These are phyloP conservation scores for Neuroscelio doddi DNA, from an alignment of 2,888 invertebrate species.

Conservation along the genomic window DNA sequence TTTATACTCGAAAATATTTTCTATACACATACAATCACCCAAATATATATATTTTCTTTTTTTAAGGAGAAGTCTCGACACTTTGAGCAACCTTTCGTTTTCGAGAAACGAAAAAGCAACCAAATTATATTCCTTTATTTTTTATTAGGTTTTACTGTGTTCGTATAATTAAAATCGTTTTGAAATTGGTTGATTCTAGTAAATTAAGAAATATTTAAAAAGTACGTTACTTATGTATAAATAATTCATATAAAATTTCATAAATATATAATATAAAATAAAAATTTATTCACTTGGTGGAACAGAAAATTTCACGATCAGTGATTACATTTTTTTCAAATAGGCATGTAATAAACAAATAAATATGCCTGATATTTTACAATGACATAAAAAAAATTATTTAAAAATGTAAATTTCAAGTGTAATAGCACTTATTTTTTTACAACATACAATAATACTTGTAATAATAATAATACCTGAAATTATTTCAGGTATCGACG, in stretches of 20 bases:
- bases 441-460: constrained; percentile 14
- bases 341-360: neutral
- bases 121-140: constrained; percentile 32
- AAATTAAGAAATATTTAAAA: no score
- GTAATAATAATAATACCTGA: constrained; percentile 2
- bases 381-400: no score
- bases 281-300: no score
- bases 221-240: no score
- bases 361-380: no score
- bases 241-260: no score
- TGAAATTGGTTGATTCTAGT: no score
- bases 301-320: no score
- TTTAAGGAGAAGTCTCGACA: constrained; percentile 1
- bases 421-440: constrained; percentile 14
- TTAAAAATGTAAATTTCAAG: constrained; percentile 18
- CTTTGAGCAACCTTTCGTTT: constrained; percentile 31
- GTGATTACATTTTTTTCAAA: no score
- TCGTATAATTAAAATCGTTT: neutral
- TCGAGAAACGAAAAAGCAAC: constrained; percentile 16
- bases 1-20: constrained; percentile 30
- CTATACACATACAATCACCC: constrained; percentile 25
- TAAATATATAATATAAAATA: constrained; percentile 22
- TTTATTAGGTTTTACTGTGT: constrained; percentile 16
- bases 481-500: neutral
- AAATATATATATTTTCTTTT: constrained; percentile 31